Evolutionary conservation across 1,140 invertebrate species (phyloP).

Genomic region (Metopolophium dirhodum): DNA sequence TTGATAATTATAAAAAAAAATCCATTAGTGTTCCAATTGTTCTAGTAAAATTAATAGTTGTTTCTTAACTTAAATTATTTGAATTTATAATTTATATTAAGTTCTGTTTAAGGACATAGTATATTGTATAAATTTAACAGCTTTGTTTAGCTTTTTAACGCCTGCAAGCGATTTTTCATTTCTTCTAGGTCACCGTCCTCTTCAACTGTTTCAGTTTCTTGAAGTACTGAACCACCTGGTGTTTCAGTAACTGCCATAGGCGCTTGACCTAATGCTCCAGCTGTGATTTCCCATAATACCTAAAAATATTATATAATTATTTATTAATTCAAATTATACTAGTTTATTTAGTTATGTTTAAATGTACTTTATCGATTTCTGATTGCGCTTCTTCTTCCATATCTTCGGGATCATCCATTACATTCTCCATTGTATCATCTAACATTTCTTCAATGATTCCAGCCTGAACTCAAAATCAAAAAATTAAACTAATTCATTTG

Average conservation of each 20-base stretch:
- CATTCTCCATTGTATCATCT: slow-evolving; percentile 93
- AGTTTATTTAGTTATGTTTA: slow-evolving; percentile 54
- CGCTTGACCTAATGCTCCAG: slow-evolving; percentile 89
- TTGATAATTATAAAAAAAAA: not conserved
- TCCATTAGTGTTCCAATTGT: not conserved
- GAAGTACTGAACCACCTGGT: slow-evolving; percentile 71
- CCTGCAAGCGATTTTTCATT: slow-evolving; percentile 84
- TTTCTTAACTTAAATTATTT: not conserved
- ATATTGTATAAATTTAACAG: not conserved
- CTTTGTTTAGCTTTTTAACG: slow-evolving; percentile 67
- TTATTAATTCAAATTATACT: slow-evolving; percentile 16
- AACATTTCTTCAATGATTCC: slow-evolving; percentile 99
- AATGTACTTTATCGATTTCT: slow-evolving; percentile 86
- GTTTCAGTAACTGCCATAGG: slow-evolving; percentile 69
- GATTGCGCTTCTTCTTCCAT: slow-evolving; percentile 91
- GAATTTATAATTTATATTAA: not conserved
- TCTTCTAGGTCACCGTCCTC: slow-evolving; percentile 83
- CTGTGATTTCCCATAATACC: slow-evolving; percentile 95
- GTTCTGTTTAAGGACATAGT: slow-evolving; percentile 16
- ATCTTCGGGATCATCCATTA: slow-evolving; percentile 85
- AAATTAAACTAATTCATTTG: not conserved
- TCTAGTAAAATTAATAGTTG: slow-evolving; percentile 10
- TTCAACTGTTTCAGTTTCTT: slow-evolving; percentile 66
- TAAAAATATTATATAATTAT: slow-evolving; percentile 61
- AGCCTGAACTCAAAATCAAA: slow-evolving; percentile 67